phyloP scores from a whole-genome alignment of 2,888 invertebrate species.

The Drymonia ruficornis region DNA sequence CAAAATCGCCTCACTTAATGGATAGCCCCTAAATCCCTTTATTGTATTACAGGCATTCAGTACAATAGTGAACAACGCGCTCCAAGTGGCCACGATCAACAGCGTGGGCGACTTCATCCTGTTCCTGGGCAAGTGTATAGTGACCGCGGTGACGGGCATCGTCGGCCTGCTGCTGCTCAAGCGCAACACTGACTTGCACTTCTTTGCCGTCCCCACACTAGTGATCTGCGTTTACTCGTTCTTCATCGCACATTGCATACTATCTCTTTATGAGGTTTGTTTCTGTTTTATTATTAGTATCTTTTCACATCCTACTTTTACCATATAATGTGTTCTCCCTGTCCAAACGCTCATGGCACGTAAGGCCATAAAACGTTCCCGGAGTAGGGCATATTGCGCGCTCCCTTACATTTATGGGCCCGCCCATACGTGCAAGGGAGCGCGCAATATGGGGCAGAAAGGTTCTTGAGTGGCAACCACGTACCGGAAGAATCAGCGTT shows the following conservation, averaged over 20 bases:
- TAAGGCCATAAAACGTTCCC: too few species aligned
- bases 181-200: slow-evolving; percentile 89
- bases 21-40: not conserved
- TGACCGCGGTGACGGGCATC: slow-evolving; percentile 92
- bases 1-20: too few species aligned
- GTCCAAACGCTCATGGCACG: too few species aligned
- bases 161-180: slow-evolving; percentile 91
- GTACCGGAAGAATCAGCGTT: too few species aligned
- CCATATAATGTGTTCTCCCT: too few species aligned
- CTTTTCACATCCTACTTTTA: too few species aligned
- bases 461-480: too few species aligned
- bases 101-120: slow-evolving; percentile 96
- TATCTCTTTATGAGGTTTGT: slow-evolving; percentile 96
- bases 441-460: too few species aligned
- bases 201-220: slow-evolving; percentile 94
- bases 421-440: too few species aligned
- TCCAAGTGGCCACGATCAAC: slow-evolving; percentile 96
- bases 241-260: slow-evolving; percentile 96
- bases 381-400: too few species aligned
- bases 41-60: slow-evolving; percentile 89
- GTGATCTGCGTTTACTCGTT: slow-evolving; percentile 94
- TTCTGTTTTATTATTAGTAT: not conserved
- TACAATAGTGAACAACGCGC: slow-evolving; percentile 91
- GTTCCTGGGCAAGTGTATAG: slow-evolving; percentile 92
- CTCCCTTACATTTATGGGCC: too few species aligned